Base-by-base conservation (phyloP, 2,797 vertebrate species). In the Coranthus polyacanthus region DNA sequence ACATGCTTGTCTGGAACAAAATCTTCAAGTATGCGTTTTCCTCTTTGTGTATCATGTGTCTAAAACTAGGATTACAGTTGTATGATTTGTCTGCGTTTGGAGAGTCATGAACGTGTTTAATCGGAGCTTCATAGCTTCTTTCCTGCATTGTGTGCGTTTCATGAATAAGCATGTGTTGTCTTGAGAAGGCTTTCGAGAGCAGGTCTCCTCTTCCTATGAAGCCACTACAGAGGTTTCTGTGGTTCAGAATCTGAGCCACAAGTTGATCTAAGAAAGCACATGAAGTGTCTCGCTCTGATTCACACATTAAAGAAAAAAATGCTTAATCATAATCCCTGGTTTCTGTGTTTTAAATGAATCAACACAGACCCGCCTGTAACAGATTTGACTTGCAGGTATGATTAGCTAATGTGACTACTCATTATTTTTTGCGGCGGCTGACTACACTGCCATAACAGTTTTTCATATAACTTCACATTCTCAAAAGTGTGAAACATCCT, bases 351-450 rank as follows among this genome's bases (percentile, higher is more conserved):
- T 54, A 72, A 13, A 62, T 64, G 20, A 78, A 54, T 72, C 42
- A 57, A 44, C 6, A 20, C 57, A 56, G 52, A 57, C n/a, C 46
- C 63, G 68, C 36, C 29, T 53, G 36, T 38, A 55, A 62, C 32
- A 41, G 47, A 71, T 64, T 68, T 54, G 37, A 75, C 38, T 71
- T 29, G 20, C 50, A 53, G 68, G 59, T 75, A 61, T 52, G 59
- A 73, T 83, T 73, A 76, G 53, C 42, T 50, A 57, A 58, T 43
- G 54, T 43, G 29, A 64, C 74, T 72, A 69, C 68, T 80, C 56
- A 73, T 75, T 43, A 62, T 71, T 57, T 65, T 60, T 7, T 17
- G n/a, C 67, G 39, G 53, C n/a, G 22, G 54, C 44, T 55, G 22
- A 51, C 41, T 50, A 58, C 47, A 58, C 53, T 52, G 37, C 65